phyloP scores from a whole-genome alignment of 1,140 invertebrate species.

The Mactra quadrangularis region DNA sequence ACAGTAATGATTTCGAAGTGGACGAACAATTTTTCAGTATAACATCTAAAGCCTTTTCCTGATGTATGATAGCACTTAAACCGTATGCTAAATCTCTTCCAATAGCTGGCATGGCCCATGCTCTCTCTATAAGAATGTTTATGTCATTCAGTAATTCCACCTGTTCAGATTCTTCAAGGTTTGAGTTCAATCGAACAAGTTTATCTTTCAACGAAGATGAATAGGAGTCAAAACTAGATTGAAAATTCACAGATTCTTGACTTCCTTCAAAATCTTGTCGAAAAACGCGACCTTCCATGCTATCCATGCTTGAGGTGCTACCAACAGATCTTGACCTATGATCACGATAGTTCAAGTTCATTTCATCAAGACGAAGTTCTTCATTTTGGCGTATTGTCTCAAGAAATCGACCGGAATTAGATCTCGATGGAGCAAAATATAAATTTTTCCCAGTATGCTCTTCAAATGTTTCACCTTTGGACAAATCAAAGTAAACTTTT shows the following conservation, averaged over 20 bases:
- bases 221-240: slow-evolving; percentile 37
- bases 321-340: slow-evolving; percentile 53
- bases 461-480: slow-evolving; percentile 60
- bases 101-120: slow-evolving; percentile 96
- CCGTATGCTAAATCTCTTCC: slow-evolving; percentile 88
- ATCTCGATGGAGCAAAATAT: slow-evolving; percentile 51
- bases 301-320: slow-evolving; percentile 59
- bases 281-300: slow-evolving; percentile 30
- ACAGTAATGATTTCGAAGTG: slow-evolving; percentile 74
- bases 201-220: slow-evolving; percentile 44
- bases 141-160: slow-evolving; percentile 51
- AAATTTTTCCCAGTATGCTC: slow-evolving; percentile 55
- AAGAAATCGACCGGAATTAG: slow-evolving; percentile 57
- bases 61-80: slow-evolving; percentile 93
- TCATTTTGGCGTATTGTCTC: slow-evolving; percentile 60
- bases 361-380: slow-evolving; percentile 52
- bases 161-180: slow-evolving; percentile 26
- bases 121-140: slow-evolving; percentile 85
- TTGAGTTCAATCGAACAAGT: background rate
- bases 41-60: slow-evolving; percentile 94
- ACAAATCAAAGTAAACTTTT: slow-evolving; percentile 60
- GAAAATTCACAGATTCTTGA: slow-evolving; percentile 29
- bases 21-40: slow-evolving; percentile 84
- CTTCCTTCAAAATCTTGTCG: slow-evolving; percentile 12
- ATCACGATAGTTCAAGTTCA: slow-evolving; percentile 55